A percentile compares a stretch with the other conserved stretches of the same genome.
Conservation (phyloP, 2,888 invertebrate genomes). For the Orgyia antiqua region DNA sequence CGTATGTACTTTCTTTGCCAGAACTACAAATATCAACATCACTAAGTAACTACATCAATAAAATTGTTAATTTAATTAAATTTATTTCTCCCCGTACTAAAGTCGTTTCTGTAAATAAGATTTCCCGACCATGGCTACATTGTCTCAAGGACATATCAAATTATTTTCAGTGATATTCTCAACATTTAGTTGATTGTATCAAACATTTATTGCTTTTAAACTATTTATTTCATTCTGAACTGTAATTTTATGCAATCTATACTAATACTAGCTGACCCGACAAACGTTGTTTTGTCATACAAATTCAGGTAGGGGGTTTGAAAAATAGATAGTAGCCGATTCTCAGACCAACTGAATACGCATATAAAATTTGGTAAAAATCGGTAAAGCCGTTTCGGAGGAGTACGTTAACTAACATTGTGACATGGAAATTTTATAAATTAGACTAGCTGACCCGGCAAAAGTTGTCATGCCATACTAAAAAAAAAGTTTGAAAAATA, state of each 20-base stretch:
- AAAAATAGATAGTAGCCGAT: too few species aligned
- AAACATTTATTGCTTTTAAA: constrained; percentile 15
- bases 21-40: constrained; percentile 33
- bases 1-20: too few species aligned
- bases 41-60: constrained; percentile 41
- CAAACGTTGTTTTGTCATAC: background rate
- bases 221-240: background rate
- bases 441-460: too few species aligned
- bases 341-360: too few species aligned
- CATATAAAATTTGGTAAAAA: too few species aligned
- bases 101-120: constrained; percentile 38
- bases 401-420: too few species aligned
- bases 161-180: constrained; percentile 12
- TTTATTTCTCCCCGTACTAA: constrained; percentile 33
- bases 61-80: constrained; percentile 64
- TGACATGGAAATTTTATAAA: too few species aligned
- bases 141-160: constrained; percentile 16
- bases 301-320: constrained; percentile 3
- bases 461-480: too few species aligned
- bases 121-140: constrained; percentile 31
- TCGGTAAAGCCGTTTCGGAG: too few species aligned
- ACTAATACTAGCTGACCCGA: too few species aligned
- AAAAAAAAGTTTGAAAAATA: too few species aligned
- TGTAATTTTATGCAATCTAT: background rate
- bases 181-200: constrained; percentile 18